A percentile compares a stretch with the other conserved stretches of the same genome.
Conservation (phyloP, 2,888 invertebrate genomes). For the Amorpha juglandis region DNA sequence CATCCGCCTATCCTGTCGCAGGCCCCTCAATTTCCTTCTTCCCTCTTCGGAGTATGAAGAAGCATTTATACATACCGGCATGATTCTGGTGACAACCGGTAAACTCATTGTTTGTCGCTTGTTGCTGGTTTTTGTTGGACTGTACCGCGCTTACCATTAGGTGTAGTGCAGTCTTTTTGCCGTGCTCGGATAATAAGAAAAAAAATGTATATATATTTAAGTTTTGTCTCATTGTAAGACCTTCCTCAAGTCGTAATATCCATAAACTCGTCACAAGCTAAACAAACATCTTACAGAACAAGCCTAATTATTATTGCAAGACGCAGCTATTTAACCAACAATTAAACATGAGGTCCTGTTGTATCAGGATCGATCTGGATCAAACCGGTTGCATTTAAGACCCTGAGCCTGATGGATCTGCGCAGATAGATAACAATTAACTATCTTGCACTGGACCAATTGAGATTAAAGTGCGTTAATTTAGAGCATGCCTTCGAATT, state of each 20-base stretch:
- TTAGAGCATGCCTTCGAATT: background rate
- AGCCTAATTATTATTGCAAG: background rate
- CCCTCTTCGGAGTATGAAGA: too few species aligned
- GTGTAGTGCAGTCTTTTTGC: too few species aligned
- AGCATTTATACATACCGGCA: too few species aligned
- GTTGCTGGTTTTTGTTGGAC: too few species aligned
- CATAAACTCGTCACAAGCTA: background rate
- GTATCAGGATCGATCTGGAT: background rate
- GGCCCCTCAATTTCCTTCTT: too few species aligned
- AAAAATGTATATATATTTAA: too few species aligned
- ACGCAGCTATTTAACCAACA: conserved; percentile 15
- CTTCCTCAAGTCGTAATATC: background rate
- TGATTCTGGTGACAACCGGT: too few species aligned
- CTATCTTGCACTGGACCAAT: conserved; percentile 8
- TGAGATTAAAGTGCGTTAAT: conserved; percentile 20
- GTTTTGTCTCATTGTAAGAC: too few species aligned
- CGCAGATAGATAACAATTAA: conserved; percentile 8
- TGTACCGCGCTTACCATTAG: too few species aligned
- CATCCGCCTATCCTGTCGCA: too few species aligned
- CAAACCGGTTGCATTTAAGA: conserved; percentile 13
- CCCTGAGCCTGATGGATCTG: background rate
- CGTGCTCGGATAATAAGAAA: too few species aligned
- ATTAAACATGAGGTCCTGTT: background rate
- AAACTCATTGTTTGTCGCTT: too few species aligned
- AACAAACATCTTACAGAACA: background rate